These are phyloP conservation scores for Carcina quercana DNA, from an alignment of 2,888 invertebrate genomes.

Conservation along the genomic window DNA sequence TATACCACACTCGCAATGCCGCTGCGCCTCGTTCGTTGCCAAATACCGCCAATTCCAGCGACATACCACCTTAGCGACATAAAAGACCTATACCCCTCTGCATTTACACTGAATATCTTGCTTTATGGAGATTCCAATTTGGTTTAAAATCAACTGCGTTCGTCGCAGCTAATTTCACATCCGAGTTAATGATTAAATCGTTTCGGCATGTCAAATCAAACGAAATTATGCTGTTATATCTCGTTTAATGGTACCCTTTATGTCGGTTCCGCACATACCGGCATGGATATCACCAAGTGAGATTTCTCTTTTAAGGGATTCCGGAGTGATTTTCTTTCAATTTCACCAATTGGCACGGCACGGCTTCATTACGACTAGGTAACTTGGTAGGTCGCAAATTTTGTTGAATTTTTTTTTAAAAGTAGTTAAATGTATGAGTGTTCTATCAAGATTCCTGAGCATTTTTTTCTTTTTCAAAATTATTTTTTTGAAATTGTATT, in stretches of 20 bases:
- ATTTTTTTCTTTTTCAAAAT: no score
- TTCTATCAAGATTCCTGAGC: no score
- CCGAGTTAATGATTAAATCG: slow-evolving; percentile 71
- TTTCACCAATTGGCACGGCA: no score
- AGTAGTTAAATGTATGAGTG: no score
- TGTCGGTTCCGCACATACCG: slow-evolving; percentile 52
- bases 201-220: slow-evolving; percentile 74
- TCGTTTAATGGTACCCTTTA: slow-evolving; percentile 65
- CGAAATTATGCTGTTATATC: slow-evolving; percentile 74
- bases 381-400: no score
- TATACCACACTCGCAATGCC: slow-evolving; percentile 47
- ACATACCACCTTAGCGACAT: slow-evolving; percentile 39
- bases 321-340: no score
- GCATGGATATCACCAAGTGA: slow-evolving; percentile 46
- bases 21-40: slow-evolving; percentile 56
- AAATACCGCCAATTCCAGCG: slow-evolving; percentile 71
- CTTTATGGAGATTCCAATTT: slow-evolving; percentile 21
- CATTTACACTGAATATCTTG: slow-evolving; percentile 23
- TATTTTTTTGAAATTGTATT: no score
- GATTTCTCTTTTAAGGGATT: slow-evolving; percentile 50
- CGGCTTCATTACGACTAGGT: no score
- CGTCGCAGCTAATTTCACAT: slow-evolving; percentile 44
- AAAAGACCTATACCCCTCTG: slow-evolving; percentile 41
- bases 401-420: no score
- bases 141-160: slow-evolving; percentile 16